Evolutionary conservation across 2,797 vertebrate genomes (phyloP), one percentile per base, ranked within the genome.

Genomic region (Odontamblyopus lacepedii): DNA sequence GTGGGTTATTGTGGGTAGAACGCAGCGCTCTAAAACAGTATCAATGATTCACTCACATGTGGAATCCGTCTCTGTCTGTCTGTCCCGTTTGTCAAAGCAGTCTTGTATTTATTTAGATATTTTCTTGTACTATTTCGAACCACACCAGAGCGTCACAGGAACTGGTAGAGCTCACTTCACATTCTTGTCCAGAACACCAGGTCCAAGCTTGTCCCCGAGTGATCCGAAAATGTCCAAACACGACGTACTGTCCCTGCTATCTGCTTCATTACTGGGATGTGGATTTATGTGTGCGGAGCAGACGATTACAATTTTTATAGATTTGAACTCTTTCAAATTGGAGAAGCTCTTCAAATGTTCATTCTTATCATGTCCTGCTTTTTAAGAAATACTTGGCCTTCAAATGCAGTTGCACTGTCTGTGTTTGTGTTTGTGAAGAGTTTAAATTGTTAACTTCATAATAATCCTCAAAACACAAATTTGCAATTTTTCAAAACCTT

Each of bases 151-250:
- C 63, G 48, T 41, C 65, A 53, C 80, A 72, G 30, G 70, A 76
- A 73, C 67, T 27, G 74, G 78, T 73, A 57, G 87, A 77, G 84
- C 85, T 38, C 88, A 87, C 77, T 70, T 75, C 81, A 82, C 89
- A 93, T 93, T 93, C 91, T 88, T 85, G 78, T 87, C 83, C 78
- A 87, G 91, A 92, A 93, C 92, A 89, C 79, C 63, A 85, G 89
- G 88, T 87, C 90, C 86, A 86, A 88, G 6, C 41, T 27, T 8
- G 61, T 59, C 57, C 27, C 81, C 79, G 83, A 64, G 71, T 79
- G 79, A 89, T 80, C 87, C 73, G 83, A 85, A 82, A 79, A 84
- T 82, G 87, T 90, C 85, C 87, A 75, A 82, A 74, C 83, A 35
- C 70, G 35, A 67, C 72, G 78, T 78, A 59, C 70, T 16, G 57